Evolutionary conservation across 2,888 invertebrate species (phyloP).

Genomic region (Smittia sp.): DNA sequence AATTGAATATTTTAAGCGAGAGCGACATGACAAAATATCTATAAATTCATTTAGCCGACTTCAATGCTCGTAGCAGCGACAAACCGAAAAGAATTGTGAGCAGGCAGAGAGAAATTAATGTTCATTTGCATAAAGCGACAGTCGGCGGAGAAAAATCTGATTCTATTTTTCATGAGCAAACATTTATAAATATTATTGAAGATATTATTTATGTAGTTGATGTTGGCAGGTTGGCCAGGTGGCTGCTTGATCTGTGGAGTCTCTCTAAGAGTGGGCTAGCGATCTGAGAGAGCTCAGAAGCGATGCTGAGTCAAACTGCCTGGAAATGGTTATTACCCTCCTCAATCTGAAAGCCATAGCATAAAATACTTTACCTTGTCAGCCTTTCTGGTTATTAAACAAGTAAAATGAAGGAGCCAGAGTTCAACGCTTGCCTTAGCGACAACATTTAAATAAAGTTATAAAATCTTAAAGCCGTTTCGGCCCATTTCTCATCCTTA

Average conservation of each 20-base stretch:
- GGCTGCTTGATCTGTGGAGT: no score
- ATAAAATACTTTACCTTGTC: neutral
- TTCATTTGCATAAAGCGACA: neutral
- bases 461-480: slow-evolving; percentile 16
- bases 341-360: no score
- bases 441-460: slow-evolving; percentile 28
- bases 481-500: slow-evolving; percentile 15
- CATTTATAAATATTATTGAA: slow-evolving; percentile 19
- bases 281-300: no score
- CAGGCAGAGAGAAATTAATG: slow-evolving; percentile 8
- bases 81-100: neutral
- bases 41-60: neutral
- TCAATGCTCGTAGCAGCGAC: neutral
- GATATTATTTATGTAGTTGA: neutral
- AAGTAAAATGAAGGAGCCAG: neutral
- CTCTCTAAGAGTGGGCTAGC: no score
- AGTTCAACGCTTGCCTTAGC: neutral
- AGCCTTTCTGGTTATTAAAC: no score
- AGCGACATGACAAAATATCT: slow-evolving; percentile 14
- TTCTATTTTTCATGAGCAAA: slow-evolving; percentile 25
- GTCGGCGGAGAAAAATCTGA: slow-evolving; percentile 12
- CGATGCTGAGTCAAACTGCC: no score
- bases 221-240: neutral
- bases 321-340: no score
- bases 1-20: slow-evolving; percentile 5